Evolutionary conservation across 1,140 invertebrate species (phyloP).

Genomic region (Streblospio benedicti): DNA sequence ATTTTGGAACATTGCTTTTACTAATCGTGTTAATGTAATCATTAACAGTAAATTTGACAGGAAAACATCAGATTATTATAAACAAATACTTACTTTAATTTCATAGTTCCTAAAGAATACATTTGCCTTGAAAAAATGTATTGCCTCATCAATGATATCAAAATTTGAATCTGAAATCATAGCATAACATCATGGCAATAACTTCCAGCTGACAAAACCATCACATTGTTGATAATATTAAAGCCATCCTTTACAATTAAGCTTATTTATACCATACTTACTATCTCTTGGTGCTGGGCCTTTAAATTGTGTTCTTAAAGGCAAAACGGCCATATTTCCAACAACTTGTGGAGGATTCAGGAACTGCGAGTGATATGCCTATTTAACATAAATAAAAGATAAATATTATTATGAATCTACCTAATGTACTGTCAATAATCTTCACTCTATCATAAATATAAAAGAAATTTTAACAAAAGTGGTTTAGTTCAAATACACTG

Average conservation of each 20-base stretch:
- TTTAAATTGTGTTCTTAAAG: conserved; percentile 73
- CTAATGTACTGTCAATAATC: no score
- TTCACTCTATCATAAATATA: no score
- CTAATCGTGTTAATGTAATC: no score
- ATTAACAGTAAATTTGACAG: no score
- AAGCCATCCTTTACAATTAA: not conserved
- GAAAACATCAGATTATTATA: conserved; percentile 13
- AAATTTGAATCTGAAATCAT: conserved; percentile 52
- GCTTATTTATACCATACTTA: conserved; percentile 23
- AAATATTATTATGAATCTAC: conserved; percentile 1
- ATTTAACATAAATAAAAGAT: conserved; percentile 20
- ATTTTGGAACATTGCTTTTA: no score
- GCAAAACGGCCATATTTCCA: conserved; percentile 88
- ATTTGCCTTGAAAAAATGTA: conserved; percentile 97
- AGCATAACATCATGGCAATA: conserved; percentile 5
- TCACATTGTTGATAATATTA: not conserved
- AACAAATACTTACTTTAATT: conserved; percentile 66
- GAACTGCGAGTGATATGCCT: conserved; percentile 93
- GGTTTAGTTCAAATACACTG: no score
- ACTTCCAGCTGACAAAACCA: not conserved
- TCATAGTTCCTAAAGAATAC: conserved; percentile 99
- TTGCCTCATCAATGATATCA: conserved; percentile 95
- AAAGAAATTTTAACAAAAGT: no score
- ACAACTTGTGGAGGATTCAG: conserved; percentile 61
- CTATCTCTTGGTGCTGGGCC: conserved; percentile 70